A percentile compares a stretch with the other conserved stretches of the same genome.
Evolutionary conservation across 2,888 invertebrate genomes (phyloP).

Genomic region (Neria commutata): DNA sequence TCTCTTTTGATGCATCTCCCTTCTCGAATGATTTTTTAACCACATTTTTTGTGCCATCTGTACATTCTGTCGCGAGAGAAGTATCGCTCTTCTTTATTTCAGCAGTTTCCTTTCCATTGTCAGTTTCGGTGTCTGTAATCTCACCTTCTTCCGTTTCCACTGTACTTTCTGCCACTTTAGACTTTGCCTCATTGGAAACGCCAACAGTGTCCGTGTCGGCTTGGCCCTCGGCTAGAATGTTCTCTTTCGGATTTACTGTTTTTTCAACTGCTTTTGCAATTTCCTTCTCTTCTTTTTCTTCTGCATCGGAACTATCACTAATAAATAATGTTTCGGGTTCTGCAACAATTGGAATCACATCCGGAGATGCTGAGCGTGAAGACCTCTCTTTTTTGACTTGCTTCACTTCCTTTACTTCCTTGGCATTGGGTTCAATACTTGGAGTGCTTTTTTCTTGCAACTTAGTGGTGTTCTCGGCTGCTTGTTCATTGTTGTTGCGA

Average conservation of each 20-base stretch:
- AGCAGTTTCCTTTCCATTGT: background rate
- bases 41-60: too few species aligned
- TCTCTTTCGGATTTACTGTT: slow-evolving; percentile 2
- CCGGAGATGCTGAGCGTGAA: slow-evolving; percentile 58
- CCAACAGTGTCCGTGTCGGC: background rate
- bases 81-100: too few species aligned
- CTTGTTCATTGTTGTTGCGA: slow-evolving; percentile 33
- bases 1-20: too few species aligned
- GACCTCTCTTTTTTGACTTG: slow-evolving; percentile 23
- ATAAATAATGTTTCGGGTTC: slow-evolving; percentile 66
- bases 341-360: slow-evolving; percentile 58
- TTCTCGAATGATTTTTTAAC: too few species aligned
- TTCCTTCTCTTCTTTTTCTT: slow-evolving; percentile 38
- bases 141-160: slow-evolving; percentile 36
- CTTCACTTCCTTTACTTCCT: slow-evolving; percentile 23
- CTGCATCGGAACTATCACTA: slow-evolving; percentile 62
- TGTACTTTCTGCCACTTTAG: slow-evolving; percentile 12
- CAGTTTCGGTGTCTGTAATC: slow-evolving; percentile 21
- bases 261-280: too few species aligned
- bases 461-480: slow-evolving; percentile 2
- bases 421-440: background rate
- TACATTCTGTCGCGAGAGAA: too few species aligned
- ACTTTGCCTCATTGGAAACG: background rate
- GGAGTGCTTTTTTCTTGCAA: background rate
- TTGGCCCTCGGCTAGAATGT: background rate